Evolutionary conservation across 2,888 invertebrate species (phyloP).

Genomic region (Xanthostigma xanthostigma): DNA sequence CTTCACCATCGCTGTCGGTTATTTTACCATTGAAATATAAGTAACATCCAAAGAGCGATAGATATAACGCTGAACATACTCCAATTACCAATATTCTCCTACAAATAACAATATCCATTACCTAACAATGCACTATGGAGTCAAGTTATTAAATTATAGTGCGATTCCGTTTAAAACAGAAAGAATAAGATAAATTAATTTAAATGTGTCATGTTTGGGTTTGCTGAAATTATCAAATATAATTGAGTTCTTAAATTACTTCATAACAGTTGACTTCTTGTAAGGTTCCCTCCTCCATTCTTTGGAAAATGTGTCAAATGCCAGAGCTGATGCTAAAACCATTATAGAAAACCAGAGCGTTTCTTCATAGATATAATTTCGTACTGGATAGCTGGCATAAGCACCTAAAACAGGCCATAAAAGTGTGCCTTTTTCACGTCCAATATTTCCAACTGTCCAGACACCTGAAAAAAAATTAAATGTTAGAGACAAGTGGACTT

Average conservation of each 20-base stretch:
- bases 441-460: constrained; percentile 82
- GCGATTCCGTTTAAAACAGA: background rate
- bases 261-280: constrained; percentile 26
- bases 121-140: background rate
- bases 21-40: constrained; percentile 80
- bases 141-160: background rate
- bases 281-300: constrained; percentile 58
- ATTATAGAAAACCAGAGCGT: constrained; percentile 52
- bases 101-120: constrained; percentile 12
- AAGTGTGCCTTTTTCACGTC: constrained; percentile 60
- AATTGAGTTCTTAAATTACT: constrained; percentile 14
- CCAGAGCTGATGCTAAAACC: constrained; percentile 46
- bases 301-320: constrained; percentile 64
- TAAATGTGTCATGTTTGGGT: too few species aligned
- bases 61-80: constrained; percentile 49
- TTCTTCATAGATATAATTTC: constrained; percentile 61
- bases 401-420: constrained; percentile 56
- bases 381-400: constrained; percentile 46
- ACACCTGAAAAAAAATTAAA: constrained; percentile 49
- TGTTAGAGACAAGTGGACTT: background rate
- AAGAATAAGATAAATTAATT: too few species aligned
- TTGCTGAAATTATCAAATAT: background rate
- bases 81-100: constrained; percentile 45
- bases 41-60: constrained; percentile 60
- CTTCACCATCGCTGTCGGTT: constrained; percentile 72